Evolutionary conservation across 1,140 invertebrate species (phyloP).

Genomic region (Danaus plexippus): DNA sequence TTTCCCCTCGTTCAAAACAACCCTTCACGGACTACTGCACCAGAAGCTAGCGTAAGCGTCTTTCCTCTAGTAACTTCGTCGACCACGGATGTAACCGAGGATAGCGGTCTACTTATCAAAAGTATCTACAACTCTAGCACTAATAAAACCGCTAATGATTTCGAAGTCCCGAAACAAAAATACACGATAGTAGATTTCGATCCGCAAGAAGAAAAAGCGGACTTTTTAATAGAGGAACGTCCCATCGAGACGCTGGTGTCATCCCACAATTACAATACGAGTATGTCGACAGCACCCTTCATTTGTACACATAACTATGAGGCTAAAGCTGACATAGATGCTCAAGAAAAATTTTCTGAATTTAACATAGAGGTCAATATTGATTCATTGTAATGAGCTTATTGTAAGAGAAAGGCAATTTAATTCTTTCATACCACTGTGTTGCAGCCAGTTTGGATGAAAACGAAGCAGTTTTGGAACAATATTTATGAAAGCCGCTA

Average conservation of each 20-base stretch:
- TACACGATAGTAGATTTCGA: conserved; percentile 10
- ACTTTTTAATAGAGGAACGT: conserved; percentile 37
- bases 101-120: conserved; percentile 22
- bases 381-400: neutral
- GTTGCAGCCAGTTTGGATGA: conserved; percentile 46
- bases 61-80: conserved; percentile 19
- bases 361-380: conserved; percentile 50
- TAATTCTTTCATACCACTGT: neutral
- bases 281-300: conserved; percentile 19
- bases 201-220: conserved; percentile 27
- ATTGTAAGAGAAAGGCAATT: too few relatives aligned
- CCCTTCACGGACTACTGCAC: conserved; percentile 18
- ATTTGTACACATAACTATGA: conserved; percentile 31
- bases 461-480: conserved; percentile 46
- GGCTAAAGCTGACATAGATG: conserved; percentile 40
- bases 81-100: conserved; percentile 7
- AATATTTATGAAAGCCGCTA: conserved; percentile 51
- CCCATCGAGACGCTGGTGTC: conserved; percentile 3
- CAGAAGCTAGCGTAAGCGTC: conserved; percentile 17
- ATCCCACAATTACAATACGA: conserved; percentile 7
- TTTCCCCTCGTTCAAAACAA: conserved; percentile 34
- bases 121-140: conserved; percentile 23
- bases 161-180: conserved; percentile 6
- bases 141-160: conserved; percentile 5
- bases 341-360: conserved; percentile 36